These are phyloP conservation scores for Turdus rufiventris DNA, from an alignment of 2,113 vertebrate genomes.

Conservation along the genomic window DNA sequence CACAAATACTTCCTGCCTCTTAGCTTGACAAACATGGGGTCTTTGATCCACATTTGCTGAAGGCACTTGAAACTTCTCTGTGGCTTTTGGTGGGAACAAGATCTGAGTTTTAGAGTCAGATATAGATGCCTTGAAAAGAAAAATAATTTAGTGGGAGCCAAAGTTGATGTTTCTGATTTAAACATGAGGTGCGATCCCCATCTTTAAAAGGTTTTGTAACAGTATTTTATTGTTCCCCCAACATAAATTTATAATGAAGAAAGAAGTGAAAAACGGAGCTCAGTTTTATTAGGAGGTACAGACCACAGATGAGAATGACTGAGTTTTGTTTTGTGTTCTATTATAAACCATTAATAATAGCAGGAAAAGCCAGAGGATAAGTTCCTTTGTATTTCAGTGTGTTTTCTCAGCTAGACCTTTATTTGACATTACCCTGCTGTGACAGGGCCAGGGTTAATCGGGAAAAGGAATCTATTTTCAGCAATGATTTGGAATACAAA, in stretches of 20 bases:
- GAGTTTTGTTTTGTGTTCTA: conserved; percentile 37
- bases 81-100: not conserved
- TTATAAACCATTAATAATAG: conserved; percentile 57
- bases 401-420: conserved; percentile 59
- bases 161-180: not conserved
- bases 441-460: conserved; percentile 4
- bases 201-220: not conserved
- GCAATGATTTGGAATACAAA: not conserved
- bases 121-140: not conserved
- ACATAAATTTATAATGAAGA: not conserved
- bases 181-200: not conserved
- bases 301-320: not conserved
- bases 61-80: not conserved
- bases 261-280: not conserved
- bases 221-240: not conserved
- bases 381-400: conserved; percentile 57
- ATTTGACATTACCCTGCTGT: conserved; percentile 54
- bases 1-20: not conserved
- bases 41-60: not conserved
- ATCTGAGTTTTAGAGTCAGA: not conserved
- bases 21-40: not conserved
- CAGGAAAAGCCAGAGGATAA: conserved; percentile 57
- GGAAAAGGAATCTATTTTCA: conserved; percentile 44
- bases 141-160: not conserved
- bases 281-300: not conserved